Percentiles rank a stretch among this genome's conserved stretches.
Evolutionary conservation across 1,140 invertebrate genomes (phyloP).

Genomic region (Drosophila grimshawi): DNA sequence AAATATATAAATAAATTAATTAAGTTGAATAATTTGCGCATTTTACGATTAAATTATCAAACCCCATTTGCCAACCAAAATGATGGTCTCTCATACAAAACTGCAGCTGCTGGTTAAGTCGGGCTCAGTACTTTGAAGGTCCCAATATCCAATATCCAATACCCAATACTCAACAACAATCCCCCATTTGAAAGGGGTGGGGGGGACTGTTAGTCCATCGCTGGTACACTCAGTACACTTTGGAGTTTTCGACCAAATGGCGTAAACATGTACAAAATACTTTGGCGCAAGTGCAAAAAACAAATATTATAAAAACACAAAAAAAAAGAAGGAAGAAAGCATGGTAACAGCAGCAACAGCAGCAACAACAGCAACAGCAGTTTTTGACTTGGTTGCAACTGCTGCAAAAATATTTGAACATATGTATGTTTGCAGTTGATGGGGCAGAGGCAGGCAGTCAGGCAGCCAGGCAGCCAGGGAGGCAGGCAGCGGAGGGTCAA

Average conservation of each 20-base stretch:
- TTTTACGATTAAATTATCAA: too few relatives aligned
- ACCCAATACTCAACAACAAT: too few relatives aligned
- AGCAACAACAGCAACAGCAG: conserved; percentile 22
- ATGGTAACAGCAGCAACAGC: conserved; percentile 21
- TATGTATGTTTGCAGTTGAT: not conserved
- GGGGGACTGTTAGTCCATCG: too few relatives aligned
- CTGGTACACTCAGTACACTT: not conserved
- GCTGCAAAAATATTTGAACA: conserved; percentile 26
- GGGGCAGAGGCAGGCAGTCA: not conserved
- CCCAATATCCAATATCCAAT: too few relatives aligned
- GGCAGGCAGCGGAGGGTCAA: not conserved
- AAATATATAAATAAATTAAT: too few relatives aligned
- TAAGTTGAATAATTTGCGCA: too few relatives aligned
- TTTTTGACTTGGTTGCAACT: conserved; percentile 41
- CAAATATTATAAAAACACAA: conserved; percentile 47
- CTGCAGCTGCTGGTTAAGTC: too few relatives aligned
- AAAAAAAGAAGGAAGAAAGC: conserved; percentile 48
- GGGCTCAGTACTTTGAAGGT: too few relatives aligned
- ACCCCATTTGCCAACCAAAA: too few relatives aligned
- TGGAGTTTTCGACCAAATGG: conserved; percentile 53
- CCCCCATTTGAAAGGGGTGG: too few relatives aligned
- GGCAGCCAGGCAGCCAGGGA: too few relatives aligned
- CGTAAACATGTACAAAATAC: conserved; percentile 82
- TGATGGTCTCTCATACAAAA: too few relatives aligned
- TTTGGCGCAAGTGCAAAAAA: conserved; percentile 55